Evolutionary conservation across 2,888 invertebrate genomes (phyloP), one percentile per base, ranked within the genome.

Genomic region (Oscheius sp.): DNA sequence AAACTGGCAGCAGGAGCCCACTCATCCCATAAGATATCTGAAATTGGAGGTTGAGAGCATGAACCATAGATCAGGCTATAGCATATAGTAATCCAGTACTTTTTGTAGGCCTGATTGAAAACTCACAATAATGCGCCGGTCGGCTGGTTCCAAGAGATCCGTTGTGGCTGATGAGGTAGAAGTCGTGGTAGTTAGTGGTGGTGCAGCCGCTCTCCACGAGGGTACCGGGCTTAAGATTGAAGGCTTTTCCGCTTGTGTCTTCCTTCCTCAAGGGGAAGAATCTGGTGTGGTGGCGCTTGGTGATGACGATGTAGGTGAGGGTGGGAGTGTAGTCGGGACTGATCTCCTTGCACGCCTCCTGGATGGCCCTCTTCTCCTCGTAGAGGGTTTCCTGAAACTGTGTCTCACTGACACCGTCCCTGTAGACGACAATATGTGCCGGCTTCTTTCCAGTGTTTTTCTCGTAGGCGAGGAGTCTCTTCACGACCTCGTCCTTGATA

Each of bases 21-120:
- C 84, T 95, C 94, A 89, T 96, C 95, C 91, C 93, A 93, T 29
- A 96, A 91, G 0, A 94, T 93, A 89, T 94, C 42, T 42, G 42
- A 42, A 42, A 42, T 42, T 42, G 4, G 7, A 42, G 7, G 42
- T 5, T 42, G 7, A 42, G 42, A 42, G 93, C 21, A 21, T 21
- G 21, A 21, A 21, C 21, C 21, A 21, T 21, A 21, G 21, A 21
- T 21, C 21, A 21, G 21, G 21, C 21, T 21, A 21, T 21, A 21
- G 21, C 21, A 21, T 21, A 21, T 21, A 21, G 21, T 21, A 21
- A 21, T 21, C 21, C 21, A 21, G 21, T 21, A 21, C 21, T 21
- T 21, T 21, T 21, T 42, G 42, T 5, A 42, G 7, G 42, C 42
- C 3, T 3, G 7, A 42, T 5, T 7, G 7, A 42, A 7, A 42